phyloP scores from a whole-genome alignment of 1,140 invertebrate genomes.

The Metaphire vulgaris region DNA sequence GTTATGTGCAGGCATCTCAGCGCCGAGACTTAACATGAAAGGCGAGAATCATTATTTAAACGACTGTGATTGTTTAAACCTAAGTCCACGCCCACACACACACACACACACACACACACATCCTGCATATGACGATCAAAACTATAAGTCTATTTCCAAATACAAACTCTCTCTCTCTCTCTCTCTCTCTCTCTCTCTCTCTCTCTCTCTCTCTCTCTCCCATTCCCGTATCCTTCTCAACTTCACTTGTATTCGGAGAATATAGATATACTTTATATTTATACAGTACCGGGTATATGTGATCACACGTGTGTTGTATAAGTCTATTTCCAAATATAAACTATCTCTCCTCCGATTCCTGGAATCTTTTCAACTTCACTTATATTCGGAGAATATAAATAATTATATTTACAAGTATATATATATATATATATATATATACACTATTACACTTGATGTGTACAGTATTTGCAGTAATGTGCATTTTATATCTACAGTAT shows the following conservation, averaged over 20 bases:
- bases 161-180: too few relatives aligned
- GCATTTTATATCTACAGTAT: not conserved
- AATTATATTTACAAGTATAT: not conserved
- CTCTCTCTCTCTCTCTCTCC: not conserved
- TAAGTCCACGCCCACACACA: too few relatives aligned
- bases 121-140: too few relatives aligned
- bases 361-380: not conserved
- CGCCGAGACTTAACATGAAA: too few relatives aligned
- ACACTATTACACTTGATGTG: too few relatives aligned
- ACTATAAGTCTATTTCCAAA: too few relatives aligned
- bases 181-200: slow-evolving; percentile 32
- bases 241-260: not conserved
- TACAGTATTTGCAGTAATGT: too few relatives aligned
- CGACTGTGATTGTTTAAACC: too few relatives aligned
- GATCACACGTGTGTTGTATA: not conserved
- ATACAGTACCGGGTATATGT: not conserved
- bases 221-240: not conserved
- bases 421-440: slow-evolving; percentile 4
- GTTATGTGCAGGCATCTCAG: too few relatives aligned
- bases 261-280: not conserved
- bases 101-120: too few relatives aligned
- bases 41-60: too few relatives aligned
- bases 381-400: not conserved
- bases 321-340: not conserved
- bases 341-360: too few relatives aligned